These are phyloP conservation scores for Odocoileus virginianus DNA, from an alignment of 2,113 vertebrate species.

Conservation along the genomic window DNA sequence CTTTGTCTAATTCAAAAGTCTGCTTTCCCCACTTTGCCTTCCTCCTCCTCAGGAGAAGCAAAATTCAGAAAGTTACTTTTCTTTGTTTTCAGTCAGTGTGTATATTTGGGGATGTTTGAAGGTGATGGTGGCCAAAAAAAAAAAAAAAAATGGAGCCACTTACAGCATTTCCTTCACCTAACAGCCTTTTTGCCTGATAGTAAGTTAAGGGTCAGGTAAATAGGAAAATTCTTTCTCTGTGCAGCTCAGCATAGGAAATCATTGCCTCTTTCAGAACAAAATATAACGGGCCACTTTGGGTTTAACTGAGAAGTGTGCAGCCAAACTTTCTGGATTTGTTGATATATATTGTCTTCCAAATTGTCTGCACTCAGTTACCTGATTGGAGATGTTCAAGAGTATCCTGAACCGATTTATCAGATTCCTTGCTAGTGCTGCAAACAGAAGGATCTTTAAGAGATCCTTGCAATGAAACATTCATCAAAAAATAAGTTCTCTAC, in stretches of 20 bases:
- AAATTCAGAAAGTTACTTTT: neutral
- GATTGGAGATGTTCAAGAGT: neutral
- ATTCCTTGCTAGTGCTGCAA: neutral
- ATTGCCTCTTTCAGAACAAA: conserved; percentile 52
- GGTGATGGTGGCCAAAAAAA: neutral
- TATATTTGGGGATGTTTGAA: neutral
- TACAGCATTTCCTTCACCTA: neutral
- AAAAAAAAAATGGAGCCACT: conserved; percentile 13
- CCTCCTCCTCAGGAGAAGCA: neutral
- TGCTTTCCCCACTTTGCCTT: neutral
- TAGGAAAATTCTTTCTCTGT: conserved; percentile 19
- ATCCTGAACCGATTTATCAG: neutral
- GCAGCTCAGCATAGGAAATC: conserved; percentile 45
- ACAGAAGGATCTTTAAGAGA: neutral
- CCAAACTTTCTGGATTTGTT: conserved; percentile 38
- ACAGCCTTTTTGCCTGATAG: neutral
- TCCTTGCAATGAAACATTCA: neutral
- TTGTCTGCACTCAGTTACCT: neutral
- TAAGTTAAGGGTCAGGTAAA: conserved; percentile 28
- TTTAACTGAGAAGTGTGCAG: conserved; percentile 40
- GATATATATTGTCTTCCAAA: neutral
- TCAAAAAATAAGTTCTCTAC: neutral
- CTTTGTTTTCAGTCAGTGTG: neutral
- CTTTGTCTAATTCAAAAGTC: neutral
- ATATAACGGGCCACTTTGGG: conserved; percentile 57